Base-by-base conservation (phyloP, 2,888 invertebrate genomes). In the Lasius fuliginosus region DNA sequence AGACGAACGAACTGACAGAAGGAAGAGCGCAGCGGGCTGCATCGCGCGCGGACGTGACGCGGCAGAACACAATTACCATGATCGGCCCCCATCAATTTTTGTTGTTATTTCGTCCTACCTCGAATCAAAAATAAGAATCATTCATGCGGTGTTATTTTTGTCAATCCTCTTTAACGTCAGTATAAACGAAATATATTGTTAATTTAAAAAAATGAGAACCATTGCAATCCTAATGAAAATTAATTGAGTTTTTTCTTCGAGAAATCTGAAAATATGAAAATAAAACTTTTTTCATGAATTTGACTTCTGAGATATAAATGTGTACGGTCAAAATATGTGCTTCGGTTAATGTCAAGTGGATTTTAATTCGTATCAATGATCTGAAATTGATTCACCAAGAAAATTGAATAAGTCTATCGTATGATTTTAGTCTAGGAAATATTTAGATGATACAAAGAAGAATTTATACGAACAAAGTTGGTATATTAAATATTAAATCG, bases 11-110 rank as follows among this genome's bases (percentile, higher is more conserved):
- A 62, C 81, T 73, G 84, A 86, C 84, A 86, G 49, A 86, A 87
- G 81, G 83, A 74, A 87, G 53, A 65, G 11, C 23, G 53, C 49
- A 53, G 58, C 67, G 67, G 73, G 64, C 71, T 56, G 68, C 23
- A 23, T 68, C 69, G 86, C 58, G 69, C 79, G 65, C 64, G 76
- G 68, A 83, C 77, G 82, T 67, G 82, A 83, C 67, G 67, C 76
- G 67, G 82, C 84, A 86, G 65, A 84, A 87, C 86, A 79, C 82
- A 83, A 85, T 87, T 86, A 85, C 86, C 83, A 69, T 77, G 87
- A 81, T 85, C 82, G 83, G 49, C 62, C 79, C 69, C 73, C 30
- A 49, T 53, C 64, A 30, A 15, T 42, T 62, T 82, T 85, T 83
- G 53, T 85, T 74, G 62, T 40, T 77, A 74, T 77, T 53, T 36